Conservation (phyloP, 2,797 vertebrate species). For the Acanthis flammea region DNA sequence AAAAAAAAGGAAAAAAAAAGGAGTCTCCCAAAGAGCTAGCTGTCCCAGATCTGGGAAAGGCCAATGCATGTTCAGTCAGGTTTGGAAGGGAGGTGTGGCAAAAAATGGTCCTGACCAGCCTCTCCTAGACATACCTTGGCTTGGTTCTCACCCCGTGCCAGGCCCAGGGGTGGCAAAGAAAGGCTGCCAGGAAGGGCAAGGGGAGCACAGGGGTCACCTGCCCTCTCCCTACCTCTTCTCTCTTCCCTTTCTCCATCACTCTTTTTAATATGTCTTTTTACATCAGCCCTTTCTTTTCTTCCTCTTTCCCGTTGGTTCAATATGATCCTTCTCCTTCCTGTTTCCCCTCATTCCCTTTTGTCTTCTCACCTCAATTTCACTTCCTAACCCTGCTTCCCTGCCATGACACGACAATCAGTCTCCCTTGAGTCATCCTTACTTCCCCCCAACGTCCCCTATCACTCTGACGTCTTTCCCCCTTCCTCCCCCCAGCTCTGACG, state of each 20-base stretch:
- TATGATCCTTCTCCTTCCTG: neutral
- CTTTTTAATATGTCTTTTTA: neutral
- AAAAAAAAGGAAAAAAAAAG: neutral
- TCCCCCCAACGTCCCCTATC: constrained; percentile 66
- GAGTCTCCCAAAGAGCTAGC: neutral
- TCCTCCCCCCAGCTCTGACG: constrained; percentile 80
- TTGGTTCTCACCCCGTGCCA: neutral
- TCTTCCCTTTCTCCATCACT: neutral
- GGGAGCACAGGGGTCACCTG: neutral
- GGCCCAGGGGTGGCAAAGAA: neutral
- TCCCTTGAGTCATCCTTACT: constrained; percentile 69
- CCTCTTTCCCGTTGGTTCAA: neutral
- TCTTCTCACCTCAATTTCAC: neutral
- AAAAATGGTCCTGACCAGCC: neutral
- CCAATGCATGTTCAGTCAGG: accelerated
- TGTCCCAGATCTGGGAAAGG: neutral
- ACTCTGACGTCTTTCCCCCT: constrained; percentile 84
- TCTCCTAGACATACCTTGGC: accelerated
- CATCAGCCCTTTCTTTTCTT: neutral
- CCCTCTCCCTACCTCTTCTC: neutral
- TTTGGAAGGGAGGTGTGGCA: neutral
- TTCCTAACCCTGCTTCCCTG: neutral
- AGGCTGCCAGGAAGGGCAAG: neutral
- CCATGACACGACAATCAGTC: constrained; percentile 23
- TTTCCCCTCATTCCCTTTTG: neutral